These are phyloP conservation scores for Pantherophis alleghaniensis DNA, from an alignment of 2,797 vertebrate species.

Conservation along the genomic window DNA sequence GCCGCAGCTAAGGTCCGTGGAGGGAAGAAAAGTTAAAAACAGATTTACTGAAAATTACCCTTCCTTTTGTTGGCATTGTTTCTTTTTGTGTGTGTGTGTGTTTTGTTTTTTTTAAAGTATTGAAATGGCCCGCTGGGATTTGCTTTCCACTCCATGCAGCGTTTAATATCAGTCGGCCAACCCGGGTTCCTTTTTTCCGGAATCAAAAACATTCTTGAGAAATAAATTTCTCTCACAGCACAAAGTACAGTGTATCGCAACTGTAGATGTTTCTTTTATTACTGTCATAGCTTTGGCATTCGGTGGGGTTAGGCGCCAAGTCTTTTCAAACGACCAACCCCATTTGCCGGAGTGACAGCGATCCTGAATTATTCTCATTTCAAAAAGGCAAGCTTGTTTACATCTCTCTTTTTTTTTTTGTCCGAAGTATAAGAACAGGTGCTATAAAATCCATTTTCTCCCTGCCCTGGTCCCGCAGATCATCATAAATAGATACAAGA, in stretches of 20 bases:
- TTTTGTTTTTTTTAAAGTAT: neutral
- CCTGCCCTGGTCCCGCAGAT: neutral
- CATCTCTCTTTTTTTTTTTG: neutral
- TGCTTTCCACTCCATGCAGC: neutral
- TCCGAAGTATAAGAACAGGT: neutral
- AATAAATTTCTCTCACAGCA: slow-evolving; percentile 27
- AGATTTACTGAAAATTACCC: neutral
- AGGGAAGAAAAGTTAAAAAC: neutral
- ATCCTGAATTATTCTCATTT: neutral
- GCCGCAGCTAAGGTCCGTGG: neutral
- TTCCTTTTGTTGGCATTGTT: too few species aligned
- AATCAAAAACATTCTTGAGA: slow-evolving; percentile 34
- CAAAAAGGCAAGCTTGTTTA: neutral
- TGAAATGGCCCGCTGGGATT: neutral
- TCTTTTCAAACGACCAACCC: neutral
- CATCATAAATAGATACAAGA: neutral
- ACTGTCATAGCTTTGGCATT: slow-evolving; percentile 11
- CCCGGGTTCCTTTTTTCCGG: slow-evolving; percentile 31
- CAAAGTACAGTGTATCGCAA: neutral
- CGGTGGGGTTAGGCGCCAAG: too few species aligned
- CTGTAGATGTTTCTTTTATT: neutral
- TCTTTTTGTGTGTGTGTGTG: too few species aligned
- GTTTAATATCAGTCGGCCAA: neutral
- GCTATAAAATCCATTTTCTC: neutral
- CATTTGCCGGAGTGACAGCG: neutral